Evolutionary conservation across 2,113 vertebrate genomes (phyloP), one percentile per base, ranked within the genome.

Genomic region (Cephalopterus ornatus): DNA sequence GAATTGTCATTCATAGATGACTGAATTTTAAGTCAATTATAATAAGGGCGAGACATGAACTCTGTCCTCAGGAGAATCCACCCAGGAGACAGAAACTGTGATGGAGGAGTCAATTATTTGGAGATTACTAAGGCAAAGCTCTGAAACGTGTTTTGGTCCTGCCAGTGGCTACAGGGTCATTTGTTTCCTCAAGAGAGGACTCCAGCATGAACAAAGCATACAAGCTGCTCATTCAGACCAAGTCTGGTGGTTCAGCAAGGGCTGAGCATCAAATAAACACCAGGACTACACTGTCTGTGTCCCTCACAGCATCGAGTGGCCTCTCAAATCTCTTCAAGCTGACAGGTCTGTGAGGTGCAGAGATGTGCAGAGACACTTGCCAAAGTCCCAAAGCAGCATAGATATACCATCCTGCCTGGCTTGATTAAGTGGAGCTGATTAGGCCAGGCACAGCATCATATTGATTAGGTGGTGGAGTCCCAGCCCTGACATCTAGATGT

Each of bases 221-320:
- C 27, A 44, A 4, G 14, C 11, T 47, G 35, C 52, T 33, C 47
- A 5, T n/a, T 26, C 90, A 35, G 61, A 59, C 35, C 49, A 52
- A 4, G 37, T 11, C 33, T 22, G 44, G 61, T 44, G 13, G 21
- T 41, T 56, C 49, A 41, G 42, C 56, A 61, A 49, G 62, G 82
- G 53, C 58, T 53, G 67, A 72, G 15, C 70, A 20, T 41, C 20
- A 21, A 74, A 4, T 20, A 37, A 53, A 32, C 18, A 30, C 20
- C 30, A 4, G 0, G 0, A 33, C 15, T 3, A 32, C 27, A 11
- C 11, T 37, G 17, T 7, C 21, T 3, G 2, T 2, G 0, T 50
- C 49, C 72, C 2, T 0, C 50, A 6, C 27, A 13, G 23, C 0
- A 0, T 4, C 1, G 14, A 16, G 23, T 61, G 49, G 27, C 6